Evolutionary conservation across 2,113 vertebrate genomes (phyloP), one percentile per base, ranked within the genome.

Genomic region (Atlantisia rogersi): DNA sequence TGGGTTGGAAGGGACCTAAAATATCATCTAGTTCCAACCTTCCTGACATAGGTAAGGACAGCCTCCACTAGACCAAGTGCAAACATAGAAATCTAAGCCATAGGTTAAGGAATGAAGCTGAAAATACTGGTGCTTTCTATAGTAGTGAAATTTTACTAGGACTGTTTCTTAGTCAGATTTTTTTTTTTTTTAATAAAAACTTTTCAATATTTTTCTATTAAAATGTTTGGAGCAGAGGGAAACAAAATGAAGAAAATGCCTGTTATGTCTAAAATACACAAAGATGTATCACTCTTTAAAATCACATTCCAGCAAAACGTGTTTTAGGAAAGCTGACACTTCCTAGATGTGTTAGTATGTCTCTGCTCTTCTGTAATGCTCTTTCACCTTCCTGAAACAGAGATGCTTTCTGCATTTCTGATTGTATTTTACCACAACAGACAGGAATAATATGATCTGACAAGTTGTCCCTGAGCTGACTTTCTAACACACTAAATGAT

Each of bases 351-450:
- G 24, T 79, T 82, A 74, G 9, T 14, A 19, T 50, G 32, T 63
- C 81, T 89, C 58, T 2, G 1, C 28, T 95, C 48, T 75, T 90
- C 62, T 60, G 8, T 56, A 71, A 32, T 86, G 42, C 19, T 90
- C 67, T 88, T 93, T 88, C 64, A 83, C 64, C 60, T 92, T 90
- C 31, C 52, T 80, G 52, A 88, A 56, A 92, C 19, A 82, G 37
- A 92, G 35, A 32, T 29, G 44, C 3, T 84, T 84, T 93, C 80
- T 95, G 48, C 32, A 94, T 87, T 93, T 92, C 77, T 94, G 60
- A 40, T 60, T 94, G 26, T 60, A 48, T 83, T 96, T 86, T 88
- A 55, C 16, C 39, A 65, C 26, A 71, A 50, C 11, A 75, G 24
- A 32, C 0, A 0, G 9, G 21, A 81, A 88, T 74, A 84, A 90